Conservation (phyloP, 2,113 vertebrate genomes). For the Melanocharis versteri region DNA sequence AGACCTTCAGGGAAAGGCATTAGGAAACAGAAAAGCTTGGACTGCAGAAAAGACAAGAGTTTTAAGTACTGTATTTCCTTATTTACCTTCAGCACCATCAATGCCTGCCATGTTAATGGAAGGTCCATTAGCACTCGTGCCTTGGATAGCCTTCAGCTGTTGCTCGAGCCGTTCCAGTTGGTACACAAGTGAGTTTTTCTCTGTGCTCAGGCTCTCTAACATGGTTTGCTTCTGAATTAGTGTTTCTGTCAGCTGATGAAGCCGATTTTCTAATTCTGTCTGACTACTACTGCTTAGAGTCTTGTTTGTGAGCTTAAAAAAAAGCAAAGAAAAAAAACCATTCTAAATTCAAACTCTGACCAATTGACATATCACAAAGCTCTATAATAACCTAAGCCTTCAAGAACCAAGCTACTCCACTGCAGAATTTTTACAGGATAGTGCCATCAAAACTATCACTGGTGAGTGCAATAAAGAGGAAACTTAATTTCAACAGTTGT, state of each 20-base stretch:
- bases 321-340: background rate
- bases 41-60: background rate
- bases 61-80: background rate
- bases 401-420: background rate
- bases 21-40: background rate
- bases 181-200: slow-evolving; percentile 92
- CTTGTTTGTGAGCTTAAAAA: slow-evolving; percentile 93
- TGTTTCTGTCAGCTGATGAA: slow-evolving; percentile 96
- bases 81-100: slow-evolving; percentile 82
- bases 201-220: slow-evolving; percentile 94
- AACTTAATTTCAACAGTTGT: background rate
- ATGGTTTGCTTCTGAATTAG: slow-evolving; percentile 99
- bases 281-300: slow-evolving; percentile 89
- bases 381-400: background rate
- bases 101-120: slow-evolving; percentile 87
- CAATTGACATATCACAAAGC: background rate
- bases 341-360: background rate
- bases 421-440: background rate
- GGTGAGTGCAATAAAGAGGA: background rate
- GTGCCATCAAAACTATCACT: background rate
- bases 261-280: slow-evolving; percentile 88
- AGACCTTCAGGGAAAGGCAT: background rate
- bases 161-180: slow-evolving; percentile 93
- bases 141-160: slow-evolving; percentile 84
- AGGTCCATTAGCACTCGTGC: slow-evolving; percentile 72